Evolutionary conservation across 2,113 vertebrate species (phyloP).

Genomic region (Clarias macrocephalus): DNA sequence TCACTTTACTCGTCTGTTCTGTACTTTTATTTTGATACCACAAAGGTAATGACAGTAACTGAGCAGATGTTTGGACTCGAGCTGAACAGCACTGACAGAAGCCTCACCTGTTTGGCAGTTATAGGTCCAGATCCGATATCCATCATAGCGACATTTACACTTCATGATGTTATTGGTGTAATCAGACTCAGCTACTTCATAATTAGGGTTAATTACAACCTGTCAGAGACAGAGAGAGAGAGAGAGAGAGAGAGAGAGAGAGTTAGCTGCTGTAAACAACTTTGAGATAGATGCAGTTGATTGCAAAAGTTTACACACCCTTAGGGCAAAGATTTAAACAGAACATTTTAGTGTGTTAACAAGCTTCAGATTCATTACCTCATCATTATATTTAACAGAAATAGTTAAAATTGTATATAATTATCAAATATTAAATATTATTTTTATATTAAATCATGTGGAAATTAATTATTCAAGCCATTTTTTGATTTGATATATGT

Average conservation of each 20-base stretch:
- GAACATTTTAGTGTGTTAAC: not conserved
- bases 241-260: constrained; percentile 3
- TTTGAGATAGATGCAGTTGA: not conserved
- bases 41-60: not conserved
- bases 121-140: constrained; percentile 90
- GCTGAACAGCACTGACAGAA: not conserved
- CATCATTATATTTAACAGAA: not conserved
- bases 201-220: constrained; percentile 93
- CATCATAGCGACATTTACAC: constrained; percentile 86
- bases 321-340: not conserved
- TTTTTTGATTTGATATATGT: not conserved
- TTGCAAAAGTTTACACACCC: not conserved
- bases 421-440: too few species aligned
- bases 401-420: not conserved
- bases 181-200: constrained; percentile 92
- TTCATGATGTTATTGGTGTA: constrained; percentile 94
- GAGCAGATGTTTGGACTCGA: not conserved
- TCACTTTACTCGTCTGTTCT: not conserved
- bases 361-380: not conserved
- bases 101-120: constrained; percentile 90
- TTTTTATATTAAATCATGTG: too few species aligned
- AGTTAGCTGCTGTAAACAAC: not conserved
- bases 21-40: not conserved
- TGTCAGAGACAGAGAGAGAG: constrained; percentile 54
- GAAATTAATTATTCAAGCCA: too few species aligned